Base-by-base conservation (phyloP, 2,888 invertebrate species). In the Halictus quadricinctus region DNA sequence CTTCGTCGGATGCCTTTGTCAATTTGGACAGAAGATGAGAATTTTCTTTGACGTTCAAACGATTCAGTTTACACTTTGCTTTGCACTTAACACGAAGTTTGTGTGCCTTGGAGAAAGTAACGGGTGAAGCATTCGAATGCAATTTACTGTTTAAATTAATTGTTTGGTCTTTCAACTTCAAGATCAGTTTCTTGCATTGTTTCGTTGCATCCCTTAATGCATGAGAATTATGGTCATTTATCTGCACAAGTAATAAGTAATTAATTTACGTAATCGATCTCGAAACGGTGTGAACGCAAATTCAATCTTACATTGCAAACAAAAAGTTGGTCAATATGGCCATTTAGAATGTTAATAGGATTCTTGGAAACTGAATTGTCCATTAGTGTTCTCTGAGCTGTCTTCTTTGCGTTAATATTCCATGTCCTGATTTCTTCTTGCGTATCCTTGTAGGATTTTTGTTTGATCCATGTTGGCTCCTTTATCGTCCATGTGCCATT, bases 401-500 rank as follows among this genome's bases (percentile, higher is more conserved):
- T 87, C 0, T 69, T 76, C 70, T 86, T 84, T 1, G 88, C 89
- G 4, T 87, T 81, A 0, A 72, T 46, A 72, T 92, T 94, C 94
- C 94, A 94, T 46, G 79, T 46, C 54, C 84, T 88, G 48, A 91
- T 88, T 50, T 91, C 91, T 1, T 87, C 86, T 13, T 88, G 86
- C 41, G 89, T 87, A 73, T 74, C 85, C 77, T 78, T 73, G 85
- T 87, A 93, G n/a, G 87, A 92, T 80, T 87, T 92, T 76, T 74
- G 90, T 81, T 60, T 70, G 25, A 46, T 81, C 92, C 91, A 94
- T 86, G 46, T 84, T 72, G 75, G 89, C 81, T 46, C 88, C 60
- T 87, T 81, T 82, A 91, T 89, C 18, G 72, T 90, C 94, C 91
- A 92, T 25, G 58, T 75, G 41, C 73, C 25, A 10, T 76, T 48